Conservation (phyloP, 2,113 vertebrate species). For the Hippocampus abdominalis region DNA sequence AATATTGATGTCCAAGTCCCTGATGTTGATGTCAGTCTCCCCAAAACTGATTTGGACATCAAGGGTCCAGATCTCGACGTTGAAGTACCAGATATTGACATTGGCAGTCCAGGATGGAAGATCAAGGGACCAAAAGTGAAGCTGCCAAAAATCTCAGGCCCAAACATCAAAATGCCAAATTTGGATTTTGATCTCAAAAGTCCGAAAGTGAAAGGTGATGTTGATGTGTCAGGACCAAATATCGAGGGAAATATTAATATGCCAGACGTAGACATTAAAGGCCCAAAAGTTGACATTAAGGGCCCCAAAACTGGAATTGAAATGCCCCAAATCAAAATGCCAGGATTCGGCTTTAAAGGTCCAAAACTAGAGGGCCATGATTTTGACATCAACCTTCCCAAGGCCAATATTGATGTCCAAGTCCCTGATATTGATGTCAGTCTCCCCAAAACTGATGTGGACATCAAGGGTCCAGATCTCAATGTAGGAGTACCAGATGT, state of each 20-base stretch:
- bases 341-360: slow-evolving; percentile 52
- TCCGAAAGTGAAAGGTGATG: neutral
- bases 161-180: neutral
- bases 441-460: neutral
- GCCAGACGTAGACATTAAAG: neutral
- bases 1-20: neutral
- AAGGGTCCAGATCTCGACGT: neutral
- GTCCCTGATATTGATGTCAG: neutral
- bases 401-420: slow-evolving; percentile 9
- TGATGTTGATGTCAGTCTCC: slow-evolving; percentile 5
- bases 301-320: neutral
- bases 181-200: neutral
- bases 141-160: slow-evolving; percentile 45
- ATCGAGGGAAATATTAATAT: slow-evolving; percentile 31
- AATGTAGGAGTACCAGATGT: slow-evolving; percentile 6
- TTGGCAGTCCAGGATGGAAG: slow-evolving; percentile 1
- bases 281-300: slow-evolving; percentile 11
- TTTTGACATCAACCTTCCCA: slow-evolving; percentile 12
- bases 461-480: slow-evolving; percentile 33
- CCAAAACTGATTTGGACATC: neutral
- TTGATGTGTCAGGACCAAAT: neutral
- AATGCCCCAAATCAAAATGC: slow-evolving; percentile 59
- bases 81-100: slow-evolving; percentile 3
- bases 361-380: slow-evolving; percentile 32
- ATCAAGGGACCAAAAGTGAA: slow-evolving; percentile 49